Percentiles rank a stretch among this genome's conserved stretches.
These are phyloP conservation scores for Dendropsophus ebraccatus DNA, from an alignment of 2,113 vertebrate species.

Conservation along the genomic window DNA sequence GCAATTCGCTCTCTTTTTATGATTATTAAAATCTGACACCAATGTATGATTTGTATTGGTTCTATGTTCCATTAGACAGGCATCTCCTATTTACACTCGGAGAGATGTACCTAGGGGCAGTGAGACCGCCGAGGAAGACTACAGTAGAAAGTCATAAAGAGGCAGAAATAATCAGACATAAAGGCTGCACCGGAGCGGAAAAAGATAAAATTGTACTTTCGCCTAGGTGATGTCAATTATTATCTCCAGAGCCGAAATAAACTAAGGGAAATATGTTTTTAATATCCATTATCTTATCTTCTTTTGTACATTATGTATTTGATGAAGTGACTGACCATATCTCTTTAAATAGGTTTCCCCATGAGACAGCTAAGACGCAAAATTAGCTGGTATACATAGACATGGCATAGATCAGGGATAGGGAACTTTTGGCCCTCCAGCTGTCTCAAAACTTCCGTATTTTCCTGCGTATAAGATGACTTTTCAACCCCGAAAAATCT, in stretches of 20 bases:
- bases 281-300: neutral
- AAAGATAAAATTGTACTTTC: constrained; percentile 3
- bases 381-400: neutral
- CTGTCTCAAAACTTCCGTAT: no score
- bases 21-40: constrained; percentile 46
- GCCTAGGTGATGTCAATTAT: neutral
- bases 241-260: neutral
- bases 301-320: neutral
- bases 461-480: no score
- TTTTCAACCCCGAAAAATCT: no score
- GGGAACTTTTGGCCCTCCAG: no score
- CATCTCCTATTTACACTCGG: constrained; percentile 8
- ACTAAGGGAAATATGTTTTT: neutral
- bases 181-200: neutral
- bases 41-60: constrained; percentile 23
- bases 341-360: neutral
- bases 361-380: neutral
- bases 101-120: constrained; percentile 24
- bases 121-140: neutral
- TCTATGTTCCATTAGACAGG: constrained; percentile 22
- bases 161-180: constrained; percentile 22
- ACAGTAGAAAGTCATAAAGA: constrained; percentile 7
- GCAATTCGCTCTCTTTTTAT: constrained; percentile 31
- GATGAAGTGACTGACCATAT: neutral
- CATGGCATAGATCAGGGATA: no score